phyloP scores from a whole-genome alignment of 2,113 vertebrate species.

The Coracopsis vasa region DNA sequence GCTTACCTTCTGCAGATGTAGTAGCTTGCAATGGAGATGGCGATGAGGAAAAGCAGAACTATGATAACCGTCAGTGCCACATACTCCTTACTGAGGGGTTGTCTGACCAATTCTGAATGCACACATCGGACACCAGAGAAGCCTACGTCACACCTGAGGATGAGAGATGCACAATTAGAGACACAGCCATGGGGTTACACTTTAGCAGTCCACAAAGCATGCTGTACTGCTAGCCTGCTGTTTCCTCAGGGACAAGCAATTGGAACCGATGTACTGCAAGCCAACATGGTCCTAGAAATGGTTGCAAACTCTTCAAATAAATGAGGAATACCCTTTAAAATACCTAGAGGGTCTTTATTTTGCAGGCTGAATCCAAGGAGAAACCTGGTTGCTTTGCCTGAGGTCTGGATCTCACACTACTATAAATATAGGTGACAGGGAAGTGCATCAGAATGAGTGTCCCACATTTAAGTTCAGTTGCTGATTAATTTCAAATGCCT shows the following conservation, averaged over 20 bases:
- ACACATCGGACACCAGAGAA: constrained; percentile 72
- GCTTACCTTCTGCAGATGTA: constrained; percentile 76
- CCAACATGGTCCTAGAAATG: rapidly evolving
- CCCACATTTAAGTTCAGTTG: background rate
- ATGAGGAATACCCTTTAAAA: background rate
- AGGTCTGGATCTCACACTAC: background rate
- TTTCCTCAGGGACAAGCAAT: too few species aligned
- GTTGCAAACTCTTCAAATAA: background rate
- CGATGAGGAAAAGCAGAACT: constrained; percentile 46
- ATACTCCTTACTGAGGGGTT: constrained; percentile 75
- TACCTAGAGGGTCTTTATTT: background rate
- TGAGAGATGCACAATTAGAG: background rate
- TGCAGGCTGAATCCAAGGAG: background rate
- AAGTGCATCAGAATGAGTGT: background rate
- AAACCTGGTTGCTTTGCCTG: background rate
- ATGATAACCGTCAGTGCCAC: constrained; percentile 65
- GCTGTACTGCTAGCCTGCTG: background rate
- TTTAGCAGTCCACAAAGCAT: background rate
- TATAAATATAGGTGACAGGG: background rate
- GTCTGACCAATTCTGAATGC: constrained; percentile 70
- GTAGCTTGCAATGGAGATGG: constrained; percentile 46
- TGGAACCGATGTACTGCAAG: background rate
- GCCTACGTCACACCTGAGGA: constrained; percentile 71
- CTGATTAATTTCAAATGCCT: background rate
- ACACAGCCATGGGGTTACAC: rapidly evolving